Base-by-base conservation (phyloP, 2,797 vertebrate species). In the Poeciliopsis paucimaculata region DNA sequence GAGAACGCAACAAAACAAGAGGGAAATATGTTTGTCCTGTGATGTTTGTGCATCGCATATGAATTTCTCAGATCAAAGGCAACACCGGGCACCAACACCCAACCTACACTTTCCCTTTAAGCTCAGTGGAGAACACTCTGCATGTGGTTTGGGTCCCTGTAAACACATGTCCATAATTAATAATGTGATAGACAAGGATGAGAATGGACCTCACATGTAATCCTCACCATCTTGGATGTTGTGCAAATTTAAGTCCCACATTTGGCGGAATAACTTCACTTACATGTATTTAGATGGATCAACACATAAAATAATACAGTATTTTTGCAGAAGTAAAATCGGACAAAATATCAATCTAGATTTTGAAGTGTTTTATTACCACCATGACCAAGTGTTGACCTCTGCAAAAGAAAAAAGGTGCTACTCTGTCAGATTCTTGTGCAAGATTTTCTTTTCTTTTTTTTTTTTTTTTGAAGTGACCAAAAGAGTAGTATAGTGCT, bases 101-200 rank as follows among this genome's bases (percentile, higher is more conserved):
- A 86, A 86, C 86, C 90, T 86, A 91, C 88, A 88, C 87, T 74
- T 73, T 89, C 43, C 79, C 78, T 82, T 87, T 89, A 41, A 86
- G 83, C 89, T 79, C 90, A 71, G 85, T 20, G 20, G 88, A 83
- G 64, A 83, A 77, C 82, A 79, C 47, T 43, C 74, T 78, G 57
- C 64, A 80, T 82, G 76, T 45, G 82, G 82, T 87, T 84, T 76
- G 81, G 77, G 62, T 84, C 80, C 82, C 76, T 70, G 77, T 60
- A 84, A 82, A 83, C 76, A 80, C 81, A 46, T 80, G 88, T 87
- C 64, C 85, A 90, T 91, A 85, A 89, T 93, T 89, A 88, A 79
- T 71, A 18, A 84, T 83, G 90, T 91, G 82, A 90, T 91, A 88
- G 75, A 86, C 72, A 41, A 36, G 28, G n/a, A 62, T 46, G 84